Base-by-base conservation (phyloP, 2,113 vertebrate species). In the Diadophis punctatus region DNA sequence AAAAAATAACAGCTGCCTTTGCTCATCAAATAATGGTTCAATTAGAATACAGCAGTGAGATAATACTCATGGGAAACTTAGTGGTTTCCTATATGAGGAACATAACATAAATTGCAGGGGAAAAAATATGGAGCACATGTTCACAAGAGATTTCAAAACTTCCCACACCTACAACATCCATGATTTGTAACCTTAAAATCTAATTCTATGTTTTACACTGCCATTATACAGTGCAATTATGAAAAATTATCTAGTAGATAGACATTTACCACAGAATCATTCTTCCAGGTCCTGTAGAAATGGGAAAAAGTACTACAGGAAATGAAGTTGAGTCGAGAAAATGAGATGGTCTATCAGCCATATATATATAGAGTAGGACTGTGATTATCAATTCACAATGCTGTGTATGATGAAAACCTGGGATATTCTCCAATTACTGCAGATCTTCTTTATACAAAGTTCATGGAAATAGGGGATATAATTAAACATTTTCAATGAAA, bases 11-110 rank as follows among this genome's bases (percentile, higher is more conserved):
- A 93, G 93, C 93, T 88, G 49, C 46, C 96, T 93, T 93, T 95
- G 95, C 90, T 87, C 95, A 95, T 95, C 94, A 91, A 95, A 93
- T 91, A 96, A 95, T 96, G 94, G 95, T 95, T 95, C 86, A 95
- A 92, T 92, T 95, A 91, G 94, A 91, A 94, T 94, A 94, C 94
- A 95, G 92, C 88, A 95, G 91, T 93, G 93, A 95, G 92, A 94
- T 92, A 93, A 56, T 93, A 94, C 90, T 53, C 89, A 91, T 95
- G 96, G 92, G 93, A 90, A 87, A 94, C 91, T 74, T 86, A 91
- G 94, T 94, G 88, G 80, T 94, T 95, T 95, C 95, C 91, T 95
- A 97, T 95, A 95, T 94, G 96, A 94, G 94, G 94, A 94, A 89
- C 94, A 95, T 74, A 90, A 96, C 94, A 95, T 95, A 96, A 97